Evolutionary conservation across 2,888 invertebrate genomes (phyloP).

Genomic region (Salpingus planirostris): DNA sequence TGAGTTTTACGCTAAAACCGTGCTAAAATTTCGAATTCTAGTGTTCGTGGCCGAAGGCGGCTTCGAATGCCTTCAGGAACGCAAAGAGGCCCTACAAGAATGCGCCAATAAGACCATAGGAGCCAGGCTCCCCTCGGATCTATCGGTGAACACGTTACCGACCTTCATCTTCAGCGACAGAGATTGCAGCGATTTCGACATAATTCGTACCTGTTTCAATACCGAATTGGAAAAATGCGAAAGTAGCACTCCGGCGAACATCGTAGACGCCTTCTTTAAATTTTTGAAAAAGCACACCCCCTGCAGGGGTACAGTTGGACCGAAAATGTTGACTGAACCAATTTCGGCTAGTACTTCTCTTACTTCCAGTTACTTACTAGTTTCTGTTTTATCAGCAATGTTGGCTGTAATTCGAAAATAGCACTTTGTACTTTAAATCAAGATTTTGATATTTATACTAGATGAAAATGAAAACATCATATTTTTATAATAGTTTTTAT

Average conservation of each 20-base stretch:
- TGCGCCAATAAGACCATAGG: constrained; percentile 41
- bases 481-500: too few species aligned
- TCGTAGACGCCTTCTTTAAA: constrained; percentile 63
- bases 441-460: too few species aligned
- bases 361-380: not conserved
- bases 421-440: too few species aligned
- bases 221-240: constrained; percentile 53
- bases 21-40: too few species aligned
- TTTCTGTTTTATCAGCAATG: too few species aligned
- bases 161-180: constrained; percentile 35
- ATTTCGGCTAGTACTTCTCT: not conserved
- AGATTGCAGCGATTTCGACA: constrained; percentile 46
- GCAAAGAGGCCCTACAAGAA: constrained; percentile 35
- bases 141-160: constrained; percentile 28
- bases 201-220: constrained; percentile 50
- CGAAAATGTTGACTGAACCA: not conserved
- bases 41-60: constrained; percentile 49
- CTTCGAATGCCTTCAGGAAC: constrained; percentile 42
- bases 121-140: constrained; percentile 27
- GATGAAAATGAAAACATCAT: too few species aligned
- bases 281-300: constrained; percentile 60
- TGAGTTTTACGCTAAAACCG: not conserved
- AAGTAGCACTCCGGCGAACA: constrained; percentile 68
- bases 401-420: too few species aligned
- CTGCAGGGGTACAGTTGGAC: constrained; percentile 35